Evolutionary conservation across 1,140 invertebrate species (phyloP).

Genomic region (Papilio aristodemus): DNA sequence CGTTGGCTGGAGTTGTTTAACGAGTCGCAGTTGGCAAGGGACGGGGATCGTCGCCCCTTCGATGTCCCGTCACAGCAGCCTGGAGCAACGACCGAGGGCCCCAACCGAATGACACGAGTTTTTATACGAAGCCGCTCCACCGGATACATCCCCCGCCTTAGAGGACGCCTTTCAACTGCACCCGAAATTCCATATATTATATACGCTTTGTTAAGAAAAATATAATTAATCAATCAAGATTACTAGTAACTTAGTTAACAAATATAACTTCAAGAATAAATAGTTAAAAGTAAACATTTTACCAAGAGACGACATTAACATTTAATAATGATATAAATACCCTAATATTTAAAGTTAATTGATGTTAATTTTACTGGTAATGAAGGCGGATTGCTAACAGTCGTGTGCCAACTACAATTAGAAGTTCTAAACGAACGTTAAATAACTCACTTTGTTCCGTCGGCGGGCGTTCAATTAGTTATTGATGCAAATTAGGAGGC

Average conservation of each 20-base stretch:
- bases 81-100: slow-evolving; percentile 68
- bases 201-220: slow-evolving; percentile 29
- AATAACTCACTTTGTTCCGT: slow-evolving; percentile 8
- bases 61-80: slow-evolving; percentile 52
- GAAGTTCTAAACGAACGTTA: background rate
- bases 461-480: slow-evolving; percentile 15
- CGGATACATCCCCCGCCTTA: slow-evolving; percentile 44
- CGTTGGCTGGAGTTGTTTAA: slow-evolving; percentile 38
- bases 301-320: no score
- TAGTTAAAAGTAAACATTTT: no score
- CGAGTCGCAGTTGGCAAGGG: slow-evolving; percentile 48
- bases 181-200: slow-evolving; percentile 35
- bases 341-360: background rate
- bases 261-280: no score
- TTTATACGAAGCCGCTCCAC: slow-evolving; percentile 52
- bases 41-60: slow-evolving; percentile 63
- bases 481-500: slow-evolving; percentile 20
- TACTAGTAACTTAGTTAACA: no score
- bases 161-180: slow-evolving; percentile 39
- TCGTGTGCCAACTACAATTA: background rate
- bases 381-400: background rate
- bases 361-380: background rate
- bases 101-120: slow-evolving; percentile 59
- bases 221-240: no score
- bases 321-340: background rate